These are phyloP conservation scores for Apis mellifera DNA, from an alignment of 1,140 invertebrate genomes.

Conservation along the genomic window DNA sequence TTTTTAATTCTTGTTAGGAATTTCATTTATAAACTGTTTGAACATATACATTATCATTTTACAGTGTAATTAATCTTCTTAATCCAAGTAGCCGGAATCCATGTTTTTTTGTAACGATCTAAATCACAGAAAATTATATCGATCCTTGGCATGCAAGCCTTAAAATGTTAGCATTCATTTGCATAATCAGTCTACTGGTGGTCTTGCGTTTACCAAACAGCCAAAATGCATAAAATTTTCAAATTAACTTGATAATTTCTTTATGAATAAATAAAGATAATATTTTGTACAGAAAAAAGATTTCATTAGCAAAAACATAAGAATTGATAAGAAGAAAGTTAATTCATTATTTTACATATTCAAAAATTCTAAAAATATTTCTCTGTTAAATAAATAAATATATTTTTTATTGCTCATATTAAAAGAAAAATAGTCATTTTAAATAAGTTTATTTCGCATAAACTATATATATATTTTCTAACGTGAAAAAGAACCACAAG, in stretches of 20 bases:
- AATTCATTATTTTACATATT: background rate
- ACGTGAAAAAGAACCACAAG: no score
- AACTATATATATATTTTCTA: no score
- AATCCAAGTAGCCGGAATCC: background rate
- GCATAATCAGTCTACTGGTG: slow-evolving; percentile 5
- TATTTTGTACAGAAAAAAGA: background rate
- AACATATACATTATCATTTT: background rate
- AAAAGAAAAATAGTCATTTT: background rate
- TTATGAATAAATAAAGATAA: background rate
- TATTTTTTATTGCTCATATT: background rate
- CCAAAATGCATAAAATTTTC: slow-evolving; percentile 36
- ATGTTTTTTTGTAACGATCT: slow-evolving; percentile 21
- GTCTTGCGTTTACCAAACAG: slow-evolving; percentile 26
- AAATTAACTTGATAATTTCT: slow-evolving; percentile 11
- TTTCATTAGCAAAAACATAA: background rate
- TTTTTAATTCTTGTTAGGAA: background rate
- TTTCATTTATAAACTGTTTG: background rate
- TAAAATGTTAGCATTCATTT: slow-evolving; percentile 41
- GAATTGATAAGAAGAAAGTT: background rate
- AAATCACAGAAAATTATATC: slow-evolving; percentile 34
- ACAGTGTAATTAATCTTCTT: slow-evolving; percentile 5
- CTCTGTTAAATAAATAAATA: background rate
- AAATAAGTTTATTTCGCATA: background rate
- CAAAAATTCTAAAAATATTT: no score
- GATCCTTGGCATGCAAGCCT: slow-evolving; percentile 43